Evolutionary conservation across 2,797 vertebrate genomes (phyloP).

Genomic region (Typhlichthys subterraneus): DNA sequence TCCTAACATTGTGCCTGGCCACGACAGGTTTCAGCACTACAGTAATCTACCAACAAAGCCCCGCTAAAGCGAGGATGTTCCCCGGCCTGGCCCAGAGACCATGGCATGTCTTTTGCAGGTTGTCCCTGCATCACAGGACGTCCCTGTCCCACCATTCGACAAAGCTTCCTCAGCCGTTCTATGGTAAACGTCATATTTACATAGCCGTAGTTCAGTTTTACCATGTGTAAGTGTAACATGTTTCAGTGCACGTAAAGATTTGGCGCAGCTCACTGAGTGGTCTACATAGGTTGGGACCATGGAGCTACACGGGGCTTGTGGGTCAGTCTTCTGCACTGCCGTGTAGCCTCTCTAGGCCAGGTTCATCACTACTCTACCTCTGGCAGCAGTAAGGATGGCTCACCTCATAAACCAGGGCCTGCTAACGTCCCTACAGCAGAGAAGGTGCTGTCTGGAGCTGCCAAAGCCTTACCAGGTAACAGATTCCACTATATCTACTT

Average conservation of each 20-base stretch:
- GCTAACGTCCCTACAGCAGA: slow-evolving; percentile 44
- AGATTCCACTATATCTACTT: background rate
- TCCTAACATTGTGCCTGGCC: slow-evolving; percentile 23
- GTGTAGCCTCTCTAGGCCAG: slow-evolving; percentile 75
- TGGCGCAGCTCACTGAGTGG: background rate
- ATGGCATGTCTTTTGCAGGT: slow-evolving; percentile 78
- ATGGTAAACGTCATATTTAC: slow-evolving; percentile 54
- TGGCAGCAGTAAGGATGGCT: slow-evolving; percentile 78
- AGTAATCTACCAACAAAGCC: slow-evolving; percentile 30
- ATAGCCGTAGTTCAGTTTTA: background rate
- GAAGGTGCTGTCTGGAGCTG: slow-evolving; percentile 38
- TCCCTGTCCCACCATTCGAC: slow-evolving; percentile 58
- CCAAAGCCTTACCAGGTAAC: slow-evolving; percentile 58
- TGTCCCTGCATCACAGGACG: slow-evolving; percentile 70
- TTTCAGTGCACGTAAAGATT: background rate
- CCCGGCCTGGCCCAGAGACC: slow-evolving; percentile 76
- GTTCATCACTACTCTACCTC: slow-evolving; percentile 86
- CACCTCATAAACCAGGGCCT: slow-evolving; percentile 47
- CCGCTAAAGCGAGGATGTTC: slow-evolving; percentile 76
- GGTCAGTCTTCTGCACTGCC: slow-evolving; percentile 70
- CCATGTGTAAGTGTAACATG: background rate
- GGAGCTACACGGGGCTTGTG: slow-evolving; percentile 72
- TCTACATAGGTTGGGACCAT: slow-evolving; percentile 81
- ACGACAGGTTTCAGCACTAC: slow-evolving; percentile 44
- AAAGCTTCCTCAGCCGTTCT: slow-evolving; percentile 58